Percentiles rank a stretch among this genome's conserved stretches.
Evolutionary conservation across 1,140 invertebrate genomes (phyloP).

Genomic region (Andrena cerasifolii): DNA sequence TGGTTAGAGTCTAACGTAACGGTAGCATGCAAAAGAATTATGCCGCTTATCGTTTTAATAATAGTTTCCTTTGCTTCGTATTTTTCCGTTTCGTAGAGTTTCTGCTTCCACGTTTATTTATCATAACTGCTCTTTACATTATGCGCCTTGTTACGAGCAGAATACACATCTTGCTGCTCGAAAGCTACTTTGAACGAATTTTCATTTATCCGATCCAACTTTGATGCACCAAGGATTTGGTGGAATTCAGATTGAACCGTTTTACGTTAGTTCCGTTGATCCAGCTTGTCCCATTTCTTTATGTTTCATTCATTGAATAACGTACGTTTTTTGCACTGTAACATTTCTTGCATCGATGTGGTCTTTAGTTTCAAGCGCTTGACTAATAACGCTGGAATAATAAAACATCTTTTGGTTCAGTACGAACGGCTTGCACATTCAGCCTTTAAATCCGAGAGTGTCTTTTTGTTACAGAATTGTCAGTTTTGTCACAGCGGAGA

Average conservation of each 20-base stretch:
- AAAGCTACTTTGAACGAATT: neutral
- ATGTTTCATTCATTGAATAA: neutral
- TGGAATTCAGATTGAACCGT: neutral
- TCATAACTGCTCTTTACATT: too few species aligned
- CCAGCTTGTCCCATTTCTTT: slow-evolving; percentile 6
- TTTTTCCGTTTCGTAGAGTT: slow-evolving; percentile 35
- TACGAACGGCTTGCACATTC: neutral
- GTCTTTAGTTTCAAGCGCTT: slow-evolving; percentile 38
- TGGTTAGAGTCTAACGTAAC: slow-evolving; percentile 73
- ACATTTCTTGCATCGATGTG: slow-evolving; percentile 31
- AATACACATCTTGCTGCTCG: slow-evolving; percentile 1
- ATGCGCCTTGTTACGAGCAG: neutral
- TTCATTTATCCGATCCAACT: neutral
- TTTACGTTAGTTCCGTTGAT: slow-evolving; percentile 21
- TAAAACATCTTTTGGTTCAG: slow-evolving; percentile 14
- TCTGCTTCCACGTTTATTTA: slow-evolving; percentile 26
- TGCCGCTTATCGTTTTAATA: slow-evolving; percentile 63
- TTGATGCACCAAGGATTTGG: neutral
- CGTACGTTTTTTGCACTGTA: slow-evolving; percentile 32
- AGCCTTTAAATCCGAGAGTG: slow-evolving; percentile 39
- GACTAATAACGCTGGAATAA: slow-evolving; percentile 38
- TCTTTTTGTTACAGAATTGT: slow-evolving; percentile 91
- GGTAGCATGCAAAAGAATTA: slow-evolving; percentile 67
- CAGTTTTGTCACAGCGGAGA: slow-evolving; percentile 98
- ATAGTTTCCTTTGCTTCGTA: slow-evolving; percentile 54